Evolutionary conservation across 2,888 invertebrate species (phyloP).

Genomic region (Thalpophila matura): DNA sequence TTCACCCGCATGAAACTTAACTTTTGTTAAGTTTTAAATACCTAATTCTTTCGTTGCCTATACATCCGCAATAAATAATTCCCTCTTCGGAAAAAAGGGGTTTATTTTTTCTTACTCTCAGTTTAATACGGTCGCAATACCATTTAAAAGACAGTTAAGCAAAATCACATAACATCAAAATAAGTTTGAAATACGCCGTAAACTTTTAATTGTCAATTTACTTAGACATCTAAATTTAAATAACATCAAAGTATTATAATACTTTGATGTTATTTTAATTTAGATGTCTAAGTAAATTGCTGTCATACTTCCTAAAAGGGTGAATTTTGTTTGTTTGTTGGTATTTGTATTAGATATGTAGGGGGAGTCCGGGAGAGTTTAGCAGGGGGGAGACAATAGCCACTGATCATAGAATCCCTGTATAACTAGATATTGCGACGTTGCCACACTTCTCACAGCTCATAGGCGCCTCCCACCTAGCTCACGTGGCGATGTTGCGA

Average conservation of each 20-base stretch:
- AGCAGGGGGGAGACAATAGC: too few relatives aligned
- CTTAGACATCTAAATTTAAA: slow-evolving; percentile 32
- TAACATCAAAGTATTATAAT: slow-evolving; percentile 42
- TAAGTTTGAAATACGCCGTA: slow-evolving; percentile 23
- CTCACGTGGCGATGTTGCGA: too few relatives aligned
- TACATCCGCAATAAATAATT: too few relatives aligned
- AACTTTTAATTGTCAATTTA: slow-evolving; percentile 45
- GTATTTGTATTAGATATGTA: too few relatives aligned
- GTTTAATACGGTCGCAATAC: slow-evolving; percentile 13
- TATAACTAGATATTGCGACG: too few relatives aligned
- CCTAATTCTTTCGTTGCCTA: too few relatives aligned
- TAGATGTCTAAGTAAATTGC: slow-evolving; percentile 34
- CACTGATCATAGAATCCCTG: too few relatives aligned
- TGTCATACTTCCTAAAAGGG: slow-evolving; percentile 9
- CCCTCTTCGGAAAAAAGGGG: too few relatives aligned
- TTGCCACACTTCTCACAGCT: too few relatives aligned
- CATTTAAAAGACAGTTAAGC: slow-evolving; percentile 24
- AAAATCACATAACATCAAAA: slow-evolving; percentile 46
- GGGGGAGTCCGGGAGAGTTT: too few relatives aligned
- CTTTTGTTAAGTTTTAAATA: too few relatives aligned
- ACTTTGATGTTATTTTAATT: slow-evolving; percentile 35
- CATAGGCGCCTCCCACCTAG: too few relatives aligned
- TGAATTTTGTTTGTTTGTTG: slow-evolving; percentile 8
- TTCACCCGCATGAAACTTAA: background rate
- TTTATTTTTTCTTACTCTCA: background rate